Base-by-base conservation (phyloP, 2,797 vertebrate species). In the Crocodylus rhombifer region DNA sequence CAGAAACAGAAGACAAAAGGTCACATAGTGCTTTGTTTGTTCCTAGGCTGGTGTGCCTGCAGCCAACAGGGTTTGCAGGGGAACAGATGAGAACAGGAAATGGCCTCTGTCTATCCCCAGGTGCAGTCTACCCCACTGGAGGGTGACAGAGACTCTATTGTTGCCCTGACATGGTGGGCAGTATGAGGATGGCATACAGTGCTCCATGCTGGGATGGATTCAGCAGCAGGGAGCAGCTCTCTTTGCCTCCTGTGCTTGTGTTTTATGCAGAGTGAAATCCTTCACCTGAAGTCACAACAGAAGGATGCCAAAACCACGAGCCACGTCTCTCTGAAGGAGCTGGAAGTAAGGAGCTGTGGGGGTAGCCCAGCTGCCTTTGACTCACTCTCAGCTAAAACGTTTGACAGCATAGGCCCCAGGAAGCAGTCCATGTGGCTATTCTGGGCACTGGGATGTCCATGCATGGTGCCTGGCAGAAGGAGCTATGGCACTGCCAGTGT, bases 261-360 rank as follows among this genome's bases (percentile, higher is more conserved):
- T 89, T 80, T 61, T 13, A 1, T 56, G 7, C 90, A 98, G 98
- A 77, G 95, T 0, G 95, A 97, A 23, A 97, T 97, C 61, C 3
- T 2, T 0, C 2, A 7, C 51, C 17, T 97, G 17, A 5, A 2
- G 2, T 74, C 0, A 2, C 94, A 96, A 25, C 80, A 84, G 78
- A 88, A 96, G 1, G 2, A 5, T 0, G 73, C 5, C 0, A 80
- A 96, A 0, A 90, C 74, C 3, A 2, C 58, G 11, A 71, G 1
- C 15, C 9, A 5, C 9, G 23, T 3, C 0, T 2, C 20, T 14
- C 25, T 97, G 91, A 91, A 21, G 60, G 28, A 96, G 64, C 28
- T 97, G 87, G 97, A 98, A 97, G 98, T 98, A 83, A 11, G 76
- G 75, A 0, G 3, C 20, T 23, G 12, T 0, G 0, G 2, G 74